Percentiles rank a stretch among this genome's conserved stretches.
phyloP scores from a whole-genome alignment of 35 echinoderm and acorn worm species.

The Heliocidaris tuberculata region DNA sequence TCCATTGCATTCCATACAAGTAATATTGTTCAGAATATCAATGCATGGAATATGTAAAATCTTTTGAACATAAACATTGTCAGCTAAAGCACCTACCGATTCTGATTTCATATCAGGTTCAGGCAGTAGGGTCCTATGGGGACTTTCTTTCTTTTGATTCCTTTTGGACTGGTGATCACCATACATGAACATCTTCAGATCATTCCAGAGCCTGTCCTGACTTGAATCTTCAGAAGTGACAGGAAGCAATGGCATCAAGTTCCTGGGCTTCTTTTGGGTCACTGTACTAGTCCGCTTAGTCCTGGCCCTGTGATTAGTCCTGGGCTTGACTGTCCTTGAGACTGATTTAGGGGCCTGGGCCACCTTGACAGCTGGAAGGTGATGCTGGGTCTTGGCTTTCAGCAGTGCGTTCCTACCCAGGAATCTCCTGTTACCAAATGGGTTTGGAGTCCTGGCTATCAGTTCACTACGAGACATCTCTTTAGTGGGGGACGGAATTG shows the following conservation, averaged over 20 bases:
- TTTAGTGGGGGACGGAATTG: conserved; percentile 27
- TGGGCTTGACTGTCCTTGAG: conserved; percentile 1
- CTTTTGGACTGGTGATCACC: background rate
- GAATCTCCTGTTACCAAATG: conserved; percentile 38
- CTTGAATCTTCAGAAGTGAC: conserved; percentile 21
- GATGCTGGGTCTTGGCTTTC: background rate
- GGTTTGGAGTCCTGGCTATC: conserved; percentile 36
- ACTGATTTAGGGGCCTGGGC: background rate
- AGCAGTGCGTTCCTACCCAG: conserved; percentile 18
- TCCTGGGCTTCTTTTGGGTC: background rate
- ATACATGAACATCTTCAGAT: conserved; percentile 46
- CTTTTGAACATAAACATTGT: no score
- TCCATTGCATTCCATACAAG: no score
- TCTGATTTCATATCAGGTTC: conserved; percentile 32
- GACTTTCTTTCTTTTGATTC: background rate
- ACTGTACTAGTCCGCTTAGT: background rate
- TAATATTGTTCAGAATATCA: no score
- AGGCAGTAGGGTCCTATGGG: conserved; percentile 2
- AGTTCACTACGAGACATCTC: conserved; percentile 42
- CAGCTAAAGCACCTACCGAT: background rate
- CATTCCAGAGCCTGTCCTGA: conserved; percentile 46
- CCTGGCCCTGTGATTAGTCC: background rate
- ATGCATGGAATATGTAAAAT: no score
- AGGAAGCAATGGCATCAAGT: background rate
- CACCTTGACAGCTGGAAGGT: background rate